These are phyloP conservation scores for Balaeniceps rex DNA, from an alignment of 2,113 vertebrate species.

Conservation along the genomic window DNA sequence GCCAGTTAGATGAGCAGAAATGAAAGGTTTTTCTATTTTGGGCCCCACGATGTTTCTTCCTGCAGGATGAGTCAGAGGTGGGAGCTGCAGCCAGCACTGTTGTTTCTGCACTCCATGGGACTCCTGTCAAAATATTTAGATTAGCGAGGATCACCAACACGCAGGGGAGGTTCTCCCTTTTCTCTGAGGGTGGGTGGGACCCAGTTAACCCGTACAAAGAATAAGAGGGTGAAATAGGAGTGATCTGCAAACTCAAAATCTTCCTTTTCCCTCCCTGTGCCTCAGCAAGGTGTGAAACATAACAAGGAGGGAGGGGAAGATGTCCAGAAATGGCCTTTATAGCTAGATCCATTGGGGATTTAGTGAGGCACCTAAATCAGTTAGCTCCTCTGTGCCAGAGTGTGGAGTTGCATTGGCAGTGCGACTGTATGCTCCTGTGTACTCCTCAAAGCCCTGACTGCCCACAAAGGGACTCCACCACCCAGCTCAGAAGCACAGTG, in stretches of 20 bases:
- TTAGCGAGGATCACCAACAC: background rate
- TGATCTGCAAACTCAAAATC: background rate
- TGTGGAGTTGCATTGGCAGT: rapidly evolving
- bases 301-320: background rate
- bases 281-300: background rate
- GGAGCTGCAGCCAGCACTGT: background rate
- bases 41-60: background rate
- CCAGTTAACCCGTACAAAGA: background rate
- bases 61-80: slow-evolving; percentile 11
- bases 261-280: background rate
- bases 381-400: background rate
- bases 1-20: background rate
- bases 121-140: slow-evolving; percentile 53
- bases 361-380: background rate
- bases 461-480: background rate
- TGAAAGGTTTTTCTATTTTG: background rate
- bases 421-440: background rate
- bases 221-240: background rate
- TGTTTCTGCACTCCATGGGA: background rate
- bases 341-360: background rate
- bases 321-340: background rate
- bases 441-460: background rate
- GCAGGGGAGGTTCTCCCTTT: background rate
- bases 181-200: background rate
- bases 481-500: background rate